These are phyloP conservation scores for Pyralis farinalis DNA, from an alignment of 2,888 invertebrate genomes.

Conservation along the genomic window DNA sequence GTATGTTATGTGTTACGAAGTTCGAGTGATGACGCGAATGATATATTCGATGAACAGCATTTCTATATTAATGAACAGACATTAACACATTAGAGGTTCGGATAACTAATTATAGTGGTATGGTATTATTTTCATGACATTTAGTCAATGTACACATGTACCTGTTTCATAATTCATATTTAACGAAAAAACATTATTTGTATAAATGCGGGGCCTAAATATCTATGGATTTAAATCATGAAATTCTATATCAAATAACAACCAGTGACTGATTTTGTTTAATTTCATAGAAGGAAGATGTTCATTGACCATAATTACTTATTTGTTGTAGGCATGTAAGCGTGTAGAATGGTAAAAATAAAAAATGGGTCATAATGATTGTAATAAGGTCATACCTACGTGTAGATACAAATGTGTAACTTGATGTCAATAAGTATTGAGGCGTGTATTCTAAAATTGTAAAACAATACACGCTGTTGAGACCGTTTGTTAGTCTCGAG, in stretches of 20 bases:
- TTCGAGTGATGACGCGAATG: constrained; percentile 11
- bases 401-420: no score
- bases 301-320: constrained; percentile 6
- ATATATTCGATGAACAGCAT: constrained; percentile 26
- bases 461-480: no score
- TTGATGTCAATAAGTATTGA: no score
- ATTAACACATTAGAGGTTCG: constrained; percentile 30
- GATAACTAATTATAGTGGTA: constrained; percentile 29
- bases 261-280: constrained; percentile 29
- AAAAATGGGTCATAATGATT: no score
- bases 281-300: constrained; percentile 8
- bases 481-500: no score
- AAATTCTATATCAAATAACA: constrained; percentile 20
- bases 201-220: constrained; percentile 54
- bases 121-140: constrained; percentile 56
- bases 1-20: constrained; percentile 4
- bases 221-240: constrained; percentile 29
- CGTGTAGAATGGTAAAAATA: no score
- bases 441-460: no score
- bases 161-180: constrained; percentile 54
- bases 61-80: constrained; percentile 37
- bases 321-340: neutral
- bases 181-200: constrained; percentile 39
- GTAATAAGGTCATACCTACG: no score
- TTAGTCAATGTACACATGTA: constrained; percentile 62